Percentiles rank a stretch among this genome's conserved stretches.
Conservation (phyloP, 2,888 invertebrate genomes). For the Ganaspis brasiliensis region DNA sequence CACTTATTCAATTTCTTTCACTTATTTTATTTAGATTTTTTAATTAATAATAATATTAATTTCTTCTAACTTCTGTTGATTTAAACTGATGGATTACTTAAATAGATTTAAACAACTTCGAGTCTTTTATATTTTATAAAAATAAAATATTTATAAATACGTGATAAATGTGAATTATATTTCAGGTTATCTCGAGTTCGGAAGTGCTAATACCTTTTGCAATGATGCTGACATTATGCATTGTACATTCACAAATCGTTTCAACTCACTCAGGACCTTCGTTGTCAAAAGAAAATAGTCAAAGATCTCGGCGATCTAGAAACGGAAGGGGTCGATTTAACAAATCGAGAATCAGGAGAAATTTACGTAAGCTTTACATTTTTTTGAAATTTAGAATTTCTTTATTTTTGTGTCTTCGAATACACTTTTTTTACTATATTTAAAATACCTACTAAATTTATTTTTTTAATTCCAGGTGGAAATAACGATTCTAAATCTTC, state of each 20-base stretch:
- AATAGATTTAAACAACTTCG: too few relatives aligned
- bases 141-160: too few relatives aligned
- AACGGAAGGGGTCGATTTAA: conserved; percentile 73
- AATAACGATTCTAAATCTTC: conserved; percentile 70
- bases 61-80: too few relatives aligned
- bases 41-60: too few relatives aligned
- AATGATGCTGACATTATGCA: conserved; percentile 88
- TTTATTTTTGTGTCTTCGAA: conserved; percentile 43
- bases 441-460: too few relatives aligned
- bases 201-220: conserved; percentile 88
- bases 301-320: conserved; percentile 70
- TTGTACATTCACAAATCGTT: conserved; percentile 91
- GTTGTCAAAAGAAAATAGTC: conserved; percentile 65
- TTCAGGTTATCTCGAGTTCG: conserved; percentile 84
- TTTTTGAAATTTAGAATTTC: conserved; percentile 4
- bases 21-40: too few relatives aligned
- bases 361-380: conserved; percentile 66
- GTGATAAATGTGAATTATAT: conserved; percentile 56
- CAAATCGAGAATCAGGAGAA: conserved; percentile 71
- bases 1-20: too few relatives aligned
- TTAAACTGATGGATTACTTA: too few relatives aligned
- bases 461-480: conserved; percentile 59
- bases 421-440: too few relatives aligned
- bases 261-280: conserved; percentile 83
- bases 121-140: too few relatives aligned